A percentile compares a stretch with the other conserved stretches of the same genome.
Evolutionary conservation across 2,888 invertebrate species (phyloP).

Genomic region (Amiota minor): DNA sequence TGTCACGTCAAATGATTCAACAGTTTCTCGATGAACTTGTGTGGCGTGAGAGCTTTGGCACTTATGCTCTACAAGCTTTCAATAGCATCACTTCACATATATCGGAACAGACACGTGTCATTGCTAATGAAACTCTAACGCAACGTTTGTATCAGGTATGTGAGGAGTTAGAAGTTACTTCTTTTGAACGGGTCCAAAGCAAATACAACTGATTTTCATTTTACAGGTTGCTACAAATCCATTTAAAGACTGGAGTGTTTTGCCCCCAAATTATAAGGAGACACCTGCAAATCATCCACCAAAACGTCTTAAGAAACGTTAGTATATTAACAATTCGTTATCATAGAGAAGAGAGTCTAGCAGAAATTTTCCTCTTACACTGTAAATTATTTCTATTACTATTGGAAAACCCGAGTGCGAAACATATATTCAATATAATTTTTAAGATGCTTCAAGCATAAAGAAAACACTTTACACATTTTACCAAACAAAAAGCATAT

Average conservation of each 20-base stretch:
- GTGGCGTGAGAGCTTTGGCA: slow-evolving; percentile 90
- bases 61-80: slow-evolving; percentile 84
- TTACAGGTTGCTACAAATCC: slow-evolving; percentile 78
- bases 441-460: too few relatives aligned
- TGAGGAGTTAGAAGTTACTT: background rate
- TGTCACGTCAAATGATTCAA: slow-evolving; percentile 90
- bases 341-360: too few relatives aligned
- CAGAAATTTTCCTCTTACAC: slow-evolving; percentile 32
- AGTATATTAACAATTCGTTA: slow-evolving; percentile 54
- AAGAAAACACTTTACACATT: too few relatives aligned
- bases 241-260: slow-evolving; percentile 78
- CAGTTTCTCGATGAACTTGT: slow-evolving; percentile 91
- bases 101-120: slow-evolving; percentile 83
- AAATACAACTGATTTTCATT: background rate
- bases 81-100: slow-evolving; percentile 86
- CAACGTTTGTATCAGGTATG: slow-evolving; percentile 79
- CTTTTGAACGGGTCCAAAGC: too few relatives aligned
- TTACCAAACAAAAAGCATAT: too few relatives aligned
- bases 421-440: slow-evolving; percentile 40
- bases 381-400: slow-evolving; percentile 30
- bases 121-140: slow-evolving; percentile 78
- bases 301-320: slow-evolving; percentile 72
- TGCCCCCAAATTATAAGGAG: slow-evolving; percentile 67
- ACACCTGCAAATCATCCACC: slow-evolving; percentile 70
- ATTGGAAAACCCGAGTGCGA: slow-evolving; percentile 19